Evolutionary conservation across 2,113 vertebrate genomes (phyloP), one percentile per base, ranked within the genome.

Genomic region (Cebidichthys violaceus): DNA sequence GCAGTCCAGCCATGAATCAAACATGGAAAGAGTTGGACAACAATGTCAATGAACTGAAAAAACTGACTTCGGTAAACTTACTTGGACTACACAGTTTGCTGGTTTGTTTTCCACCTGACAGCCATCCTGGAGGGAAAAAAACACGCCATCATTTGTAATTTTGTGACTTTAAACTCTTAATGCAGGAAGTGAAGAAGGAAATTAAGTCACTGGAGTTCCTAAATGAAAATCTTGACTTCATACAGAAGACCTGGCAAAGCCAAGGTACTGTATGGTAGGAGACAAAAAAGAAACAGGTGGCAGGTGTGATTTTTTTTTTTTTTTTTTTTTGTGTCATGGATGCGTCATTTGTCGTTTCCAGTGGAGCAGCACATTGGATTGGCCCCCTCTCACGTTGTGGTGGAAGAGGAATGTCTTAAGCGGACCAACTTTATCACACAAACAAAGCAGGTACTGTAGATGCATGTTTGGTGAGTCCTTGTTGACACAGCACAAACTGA

Each of bases 191-290:
- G 59, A 97, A 98, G 60, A 95, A 96, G 62, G 94, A 96, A 76
- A 96, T 97, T 39, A 97, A 96, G 92, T 93, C 88, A 4, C 89
- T 99, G 67, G 97, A 98, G 88, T 91, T 94, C 45, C 82, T 95
- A 17, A 96, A 97, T 90, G 97, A 98, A 84, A 96, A 97, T 43
- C 96, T 97, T 39, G 96, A 97, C 86, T 98, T 95, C 67, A 96
- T 96, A 82, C 96, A 75, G 69, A 96, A 96, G 92, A 97, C 94
- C 14, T 93, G 95, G 69, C 95, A 96, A 79, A 96, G 90, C 6
- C 93, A 93, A 96, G 96, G 98, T 94, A 85, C 54, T 4, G 10
- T 6, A 14, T 0, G 66, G 2, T 9, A 13, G 22, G 18, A 60
- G 20, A 27, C 20, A 0, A 1, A 6, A 2, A 29, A 37, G 50